Evolutionary conservation across 2,888 invertebrate genomes (phyloP).

Genomic region (Polydrusus pterygomalis): DNA sequence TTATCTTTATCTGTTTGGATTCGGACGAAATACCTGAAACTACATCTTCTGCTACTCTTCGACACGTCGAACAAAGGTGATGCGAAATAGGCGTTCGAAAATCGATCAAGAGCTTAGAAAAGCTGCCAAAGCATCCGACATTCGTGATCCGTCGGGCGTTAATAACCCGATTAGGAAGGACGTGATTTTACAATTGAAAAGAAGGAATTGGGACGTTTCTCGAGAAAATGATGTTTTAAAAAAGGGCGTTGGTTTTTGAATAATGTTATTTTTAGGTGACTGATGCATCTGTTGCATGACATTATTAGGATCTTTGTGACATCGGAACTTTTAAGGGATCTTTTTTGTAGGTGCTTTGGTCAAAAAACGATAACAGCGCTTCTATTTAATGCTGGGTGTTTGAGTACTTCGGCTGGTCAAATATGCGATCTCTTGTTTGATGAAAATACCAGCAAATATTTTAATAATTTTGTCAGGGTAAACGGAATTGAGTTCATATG

Average conservation of each 20-base stretch:
- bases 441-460: no score
- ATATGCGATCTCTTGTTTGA: no score
- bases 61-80: constrained; percentile 47
- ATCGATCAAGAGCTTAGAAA: constrained; percentile 63
- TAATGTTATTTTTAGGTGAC: constrained; percentile 50
- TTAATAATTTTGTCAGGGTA: no score
- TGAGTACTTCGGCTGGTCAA: no score
- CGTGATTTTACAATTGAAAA: constrained; percentile 55
- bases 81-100: constrained; percentile 48
- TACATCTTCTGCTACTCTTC: constrained; percentile 15
- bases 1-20: no score
- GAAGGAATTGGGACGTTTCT: constrained; percentile 52
- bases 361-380: no score
- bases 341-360: no score
- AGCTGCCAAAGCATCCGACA: constrained; percentile 64
- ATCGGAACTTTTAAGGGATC: no score
- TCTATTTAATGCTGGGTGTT: no score
- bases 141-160: constrained; percentile 65
- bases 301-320: constrained; percentile 18
- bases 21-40: constrained; percentile 19
- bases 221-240: constrained; percentile 50
- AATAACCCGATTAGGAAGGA: constrained; percentile 67
- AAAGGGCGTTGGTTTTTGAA: constrained; percentile 51
- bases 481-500: no score
- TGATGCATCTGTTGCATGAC: constrained; percentile 52